phyloP scores from a whole-genome alignment of 53 echinoderm and acorn worm genomes.

The Henricia sp. region DNA sequence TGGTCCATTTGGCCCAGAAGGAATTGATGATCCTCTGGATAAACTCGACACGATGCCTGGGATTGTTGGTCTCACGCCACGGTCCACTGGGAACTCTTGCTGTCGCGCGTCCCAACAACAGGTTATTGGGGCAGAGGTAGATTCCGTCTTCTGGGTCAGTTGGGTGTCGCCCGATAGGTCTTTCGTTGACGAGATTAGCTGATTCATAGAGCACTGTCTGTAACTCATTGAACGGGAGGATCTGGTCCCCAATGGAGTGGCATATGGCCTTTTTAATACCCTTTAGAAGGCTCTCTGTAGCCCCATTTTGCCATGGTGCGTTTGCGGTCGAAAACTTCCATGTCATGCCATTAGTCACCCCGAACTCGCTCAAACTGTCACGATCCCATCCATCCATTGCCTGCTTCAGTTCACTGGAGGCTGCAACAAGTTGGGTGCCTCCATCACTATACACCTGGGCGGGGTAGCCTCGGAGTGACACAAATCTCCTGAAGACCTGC shows the following conservation, averaged over 20 bases:
- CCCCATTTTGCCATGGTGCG: slow-evolving; percentile 48
- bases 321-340: slow-evolving; percentile 47
- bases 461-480: slow-evolving; percentile 36
- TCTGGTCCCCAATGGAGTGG: slow-evolving; percentile 48
- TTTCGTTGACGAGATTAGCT: slow-evolving; percentile 51
- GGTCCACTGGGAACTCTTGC: too few species aligned
- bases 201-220: slow-evolving; percentile 57
- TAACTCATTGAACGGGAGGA: slow-evolving; percentile 33
- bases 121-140: slow-evolving; percentile 38
- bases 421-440: slow-evolving; percentile 42
- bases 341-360: slow-evolving; percentile 18
- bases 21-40: too few species aligned
- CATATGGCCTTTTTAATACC: slow-evolving; percentile 44
- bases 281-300: slow-evolving; percentile 30
- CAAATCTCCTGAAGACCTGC: slow-evolving; percentile 49
- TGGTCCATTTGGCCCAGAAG: slow-evolving; percentile 61
- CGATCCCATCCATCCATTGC: slow-evolving; percentile 11
- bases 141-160: too few species aligned
- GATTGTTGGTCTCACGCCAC: too few species aligned
- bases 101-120: slow-evolving; percentile 33
- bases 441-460: slow-evolving; percentile 48
- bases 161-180: too few species aligned
- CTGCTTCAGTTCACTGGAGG: not conserved
- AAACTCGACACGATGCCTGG: too few species aligned
- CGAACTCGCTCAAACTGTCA: not conserved